Evolutionary conservation across 2,113 vertebrate genomes (phyloP), one percentile per base, ranked within the genome.

Genomic region (Picathartes gymnocephalus): DNA sequence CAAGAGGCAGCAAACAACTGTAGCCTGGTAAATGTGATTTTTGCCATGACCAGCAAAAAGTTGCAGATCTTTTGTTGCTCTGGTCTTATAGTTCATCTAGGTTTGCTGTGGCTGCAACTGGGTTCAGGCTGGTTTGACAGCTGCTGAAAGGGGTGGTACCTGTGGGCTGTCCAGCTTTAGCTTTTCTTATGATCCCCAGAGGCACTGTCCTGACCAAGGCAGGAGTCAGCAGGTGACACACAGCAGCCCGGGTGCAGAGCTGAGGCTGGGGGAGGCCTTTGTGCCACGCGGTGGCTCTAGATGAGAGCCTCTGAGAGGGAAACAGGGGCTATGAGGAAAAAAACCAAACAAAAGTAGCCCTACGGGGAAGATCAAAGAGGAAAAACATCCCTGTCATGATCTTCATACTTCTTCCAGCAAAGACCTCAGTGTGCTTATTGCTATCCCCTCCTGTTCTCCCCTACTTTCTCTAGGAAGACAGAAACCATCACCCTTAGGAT

Each of bases 91-190:
- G 20, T 20, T 60, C 25, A 12, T 40, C 6, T 33, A 5, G 33
- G 30, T n/a, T 81, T 4, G 0, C 22, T 40, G 18, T 51, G 51
- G 23, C 51, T 14, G 0, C 28, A 50, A 2, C 28, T 22, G 35
- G 6, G 5, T 47, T 73, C n/a, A 61, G 18, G 6, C 50, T 61
- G 37, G 30, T 61, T 65, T 61, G 61, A 19, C 25, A 58, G 19
- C 23, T 81, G 53, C 22, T 0, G 0, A 30, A 68, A 68, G 7
- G 31, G 35, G 13, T 12, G 13, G 8, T 25, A 17, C 6, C 9
- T 40, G 4, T 13, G 13, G 33, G 9, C 1, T 72, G 2, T 58
- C 17, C 31, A 74, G 27, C 11, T 47, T 60, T 10, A 61, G 6
- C 33, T 78, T 69, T 73, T 20, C 30, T 11, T 42, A 2, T 42